These are phyloP conservation scores for Eucera pruinosa DNA, from an alignment of 2,888 invertebrate species.

Conservation along the genomic window DNA sequence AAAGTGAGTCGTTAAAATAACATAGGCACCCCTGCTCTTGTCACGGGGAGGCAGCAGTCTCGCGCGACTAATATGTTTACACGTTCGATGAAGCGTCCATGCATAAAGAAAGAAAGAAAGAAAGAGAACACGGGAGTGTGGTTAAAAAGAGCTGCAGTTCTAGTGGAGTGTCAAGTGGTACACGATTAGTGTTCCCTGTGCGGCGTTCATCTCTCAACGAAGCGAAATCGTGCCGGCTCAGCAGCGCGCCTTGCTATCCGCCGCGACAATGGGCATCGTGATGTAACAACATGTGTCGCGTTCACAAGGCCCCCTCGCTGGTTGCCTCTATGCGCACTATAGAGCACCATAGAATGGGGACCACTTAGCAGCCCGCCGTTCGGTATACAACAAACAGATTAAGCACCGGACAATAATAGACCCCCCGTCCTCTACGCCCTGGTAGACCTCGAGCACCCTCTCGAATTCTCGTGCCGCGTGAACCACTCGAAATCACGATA, in stretches of 20 bases:
- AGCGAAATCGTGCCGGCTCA: slow-evolving; percentile 59
- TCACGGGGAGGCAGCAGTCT: slow-evolving; percentile 25
- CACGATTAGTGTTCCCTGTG: slow-evolving; percentile 76
- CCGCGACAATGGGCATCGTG: slow-evolving; percentile 78
- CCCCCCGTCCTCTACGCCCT: slow-evolving; percentile 58
- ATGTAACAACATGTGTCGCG: slow-evolving; percentile 83
- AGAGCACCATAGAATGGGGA: slow-evolving; percentile 79
- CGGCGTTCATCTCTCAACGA: slow-evolving; percentile 64
- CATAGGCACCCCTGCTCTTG: slow-evolving; percentile 32
- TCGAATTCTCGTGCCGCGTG: slow-evolving; percentile 39
- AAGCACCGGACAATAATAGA: slow-evolving; percentile 79
- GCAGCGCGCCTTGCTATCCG: slow-evolving; percentile 55
- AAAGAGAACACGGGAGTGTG: slow-evolving; percentile 24
- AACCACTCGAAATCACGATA: slow-evolving; percentile 67
- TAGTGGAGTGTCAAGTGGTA: slow-evolving; percentile 80
- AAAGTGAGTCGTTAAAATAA: slow-evolving; percentile 46
- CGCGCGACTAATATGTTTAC: slow-evolving; percentile 66
- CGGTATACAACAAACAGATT: slow-evolving; percentile 83
- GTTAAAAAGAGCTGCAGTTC: slow-evolving; percentile 60
- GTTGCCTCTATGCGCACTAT: slow-evolving; percentile 52
- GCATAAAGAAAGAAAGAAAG: slow-evolving; percentile 4
- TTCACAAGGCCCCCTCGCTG: slow-evolving; percentile 75
- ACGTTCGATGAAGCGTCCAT: slow-evolving; percentile 59
- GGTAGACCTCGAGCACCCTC: slow-evolving; percentile 55
- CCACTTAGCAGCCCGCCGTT: slow-evolving; percentile 82